Evolutionary conservation across 2,797 vertebrate species (phyloP).

Genomic region (Amniataba percoides): DNA sequence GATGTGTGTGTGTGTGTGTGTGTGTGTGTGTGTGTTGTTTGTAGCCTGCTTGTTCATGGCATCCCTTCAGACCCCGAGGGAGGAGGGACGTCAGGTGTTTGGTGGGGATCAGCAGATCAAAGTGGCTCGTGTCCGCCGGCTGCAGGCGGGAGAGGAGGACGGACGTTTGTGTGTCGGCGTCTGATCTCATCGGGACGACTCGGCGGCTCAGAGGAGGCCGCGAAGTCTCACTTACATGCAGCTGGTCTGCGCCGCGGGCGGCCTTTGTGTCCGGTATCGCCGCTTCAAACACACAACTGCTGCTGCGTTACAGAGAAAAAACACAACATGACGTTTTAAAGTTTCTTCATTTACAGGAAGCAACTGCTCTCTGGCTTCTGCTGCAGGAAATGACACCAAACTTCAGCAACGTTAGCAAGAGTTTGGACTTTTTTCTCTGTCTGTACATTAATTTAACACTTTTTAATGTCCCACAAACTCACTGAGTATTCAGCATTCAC

Average conservation of each 20-base stretch:
- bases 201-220: constrained; percentile 17
- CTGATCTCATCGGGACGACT: constrained; percentile 1
- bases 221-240: background rate
- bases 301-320: background rate
- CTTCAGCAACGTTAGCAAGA: no score
- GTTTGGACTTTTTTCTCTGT: background rate
- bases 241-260: constrained; percentile 16
- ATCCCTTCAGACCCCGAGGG: constrained; percentile 36
- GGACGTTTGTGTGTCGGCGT: constrained; percentile 13
- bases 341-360: background rate
- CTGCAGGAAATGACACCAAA: background rate
- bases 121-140: constrained; percentile 24
- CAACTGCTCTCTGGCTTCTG: no score
- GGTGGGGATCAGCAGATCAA: constrained; percentile 27
- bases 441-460: background rate
- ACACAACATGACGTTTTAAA: no score
- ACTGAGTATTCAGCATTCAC: no score
- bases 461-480: background rate
- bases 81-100: constrained; percentile 32
- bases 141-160: constrained; percentile 18
- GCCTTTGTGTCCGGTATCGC: constrained; percentile 4
- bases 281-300: background rate
- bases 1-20: background rate
- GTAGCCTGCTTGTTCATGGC: constrained; percentile 2
- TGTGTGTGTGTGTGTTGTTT: constrained; percentile 15